Base-by-base conservation (phyloP, 2,797 vertebrate species). In the Crocodylus rhombifer region DNA sequence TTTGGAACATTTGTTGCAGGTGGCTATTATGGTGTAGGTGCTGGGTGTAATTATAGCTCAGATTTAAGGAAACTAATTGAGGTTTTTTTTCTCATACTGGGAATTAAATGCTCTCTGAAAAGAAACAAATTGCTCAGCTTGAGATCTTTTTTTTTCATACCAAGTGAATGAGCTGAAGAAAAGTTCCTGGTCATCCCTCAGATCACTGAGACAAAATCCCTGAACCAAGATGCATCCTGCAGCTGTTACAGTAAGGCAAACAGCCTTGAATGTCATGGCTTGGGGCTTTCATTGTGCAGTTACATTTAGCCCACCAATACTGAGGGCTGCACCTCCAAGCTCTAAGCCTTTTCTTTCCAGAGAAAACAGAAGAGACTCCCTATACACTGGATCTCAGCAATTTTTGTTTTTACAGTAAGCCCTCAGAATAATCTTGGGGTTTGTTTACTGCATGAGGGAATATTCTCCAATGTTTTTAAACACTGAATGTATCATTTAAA, bases 1-100 rank as follows among this genome's bases (percentile, higher is more conserved):
- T 77, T 76, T 73, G 83, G 77, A 0, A 0, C 33, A 5, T n/a
- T 51, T 82, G 57, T 84, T 88, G 89, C 93, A 92, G 91, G 91
- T 95, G 91, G 84, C 89, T 51, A 15, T 64, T 87, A 89, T 60
- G 88, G 69, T 1, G 80, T 79, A 77, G 85, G 84, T 28, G 60
- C 86, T 82, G 75, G 74, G 77, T 93, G 95, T 94, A 97, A 95
- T 96, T 95, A 92, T 87, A 93, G 85, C 51, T 91, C 79, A 64
- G 1, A 11, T 77, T 73, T 58, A 76, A 84, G 94, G 80, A 91
- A 90, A 55, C 65, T 26, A 26, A 80, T 64, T 77, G 81, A 75
- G 87, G 18, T 78, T 84, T 93, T 93, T 88, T 79, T 15, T 77
- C 8, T 12, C 67, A 14, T 85, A 56, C 56, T 33, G 77, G 26